These are phyloP conservation scores for Eumeta japonica DNA, from an alignment of 1,140 invertebrate genomes.

Conservation along the genomic window DNA sequence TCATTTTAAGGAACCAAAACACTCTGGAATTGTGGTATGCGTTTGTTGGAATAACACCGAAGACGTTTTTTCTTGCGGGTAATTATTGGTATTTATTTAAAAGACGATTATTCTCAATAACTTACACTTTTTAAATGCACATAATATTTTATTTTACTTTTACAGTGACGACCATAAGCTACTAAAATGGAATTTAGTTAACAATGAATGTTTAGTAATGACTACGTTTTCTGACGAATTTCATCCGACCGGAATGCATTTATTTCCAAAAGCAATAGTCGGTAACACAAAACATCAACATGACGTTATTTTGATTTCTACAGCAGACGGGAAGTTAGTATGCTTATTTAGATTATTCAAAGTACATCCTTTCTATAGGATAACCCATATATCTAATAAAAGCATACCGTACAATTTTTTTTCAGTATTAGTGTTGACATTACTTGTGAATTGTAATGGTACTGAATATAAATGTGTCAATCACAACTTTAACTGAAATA, in stretches of 20 bases:
- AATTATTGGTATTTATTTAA: slow-evolving; percentile 18
- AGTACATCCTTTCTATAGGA: too few relatives aligned
- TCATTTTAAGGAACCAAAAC: slow-evolving; percentile 67
- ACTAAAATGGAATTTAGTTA: slow-evolving; percentile 83
- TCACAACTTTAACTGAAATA: too few relatives aligned
- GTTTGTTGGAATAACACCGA: slow-evolving; percentile 90
- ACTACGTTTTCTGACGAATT: slow-evolving; percentile 79
- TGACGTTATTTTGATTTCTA: slow-evolving; percentile 84
- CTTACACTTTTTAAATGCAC: not conserved
- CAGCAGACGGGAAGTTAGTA: slow-evolving; percentile 78
- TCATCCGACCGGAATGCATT: slow-evolving; percentile 87
- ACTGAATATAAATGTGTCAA: too few relatives aligned
- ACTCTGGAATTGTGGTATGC: slow-evolving; percentile 77
- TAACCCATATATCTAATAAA: too few relatives aligned
- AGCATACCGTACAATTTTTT: too few relatives aligned
- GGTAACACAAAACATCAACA: slow-evolving; percentile 66
- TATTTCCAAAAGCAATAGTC: slow-evolving; percentile 62
- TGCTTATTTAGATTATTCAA: slow-evolving; percentile 73
- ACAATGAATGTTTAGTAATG: slow-evolving; percentile 73
- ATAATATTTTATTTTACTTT: slow-evolving; percentile 12
- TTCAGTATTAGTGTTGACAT: too few relatives aligned
- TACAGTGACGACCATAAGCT: slow-evolving; percentile 88
- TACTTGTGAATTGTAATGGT: too few relatives aligned
- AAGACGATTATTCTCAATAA: too few relatives aligned
- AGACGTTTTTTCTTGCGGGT: slow-evolving; percentile 89